Evolutionary conservation across 2,113 vertebrate genomes (phyloP).

Genomic region (Microtus oregoni): DNA sequence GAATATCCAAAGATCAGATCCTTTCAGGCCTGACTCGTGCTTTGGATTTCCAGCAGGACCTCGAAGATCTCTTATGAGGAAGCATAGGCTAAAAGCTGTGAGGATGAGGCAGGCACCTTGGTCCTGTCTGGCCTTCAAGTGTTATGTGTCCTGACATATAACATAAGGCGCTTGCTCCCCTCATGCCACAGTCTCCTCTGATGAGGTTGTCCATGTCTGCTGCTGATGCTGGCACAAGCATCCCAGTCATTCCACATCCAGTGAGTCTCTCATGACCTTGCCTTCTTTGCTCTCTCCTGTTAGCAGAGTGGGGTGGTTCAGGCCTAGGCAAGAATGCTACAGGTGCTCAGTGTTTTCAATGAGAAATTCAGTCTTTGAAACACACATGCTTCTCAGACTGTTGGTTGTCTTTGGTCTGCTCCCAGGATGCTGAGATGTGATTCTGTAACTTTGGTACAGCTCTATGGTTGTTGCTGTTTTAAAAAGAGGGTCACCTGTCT

Average conservation of each 20-base stretch:
- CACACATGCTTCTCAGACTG: background rate
- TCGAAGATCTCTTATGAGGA: background rate
- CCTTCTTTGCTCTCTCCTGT: background rate
- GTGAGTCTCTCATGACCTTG: background rate
- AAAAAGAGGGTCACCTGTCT: background rate
- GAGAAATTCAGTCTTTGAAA: background rate
- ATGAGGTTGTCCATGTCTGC: background rate
- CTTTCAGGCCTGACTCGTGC: background rate
- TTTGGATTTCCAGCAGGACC: background rate
- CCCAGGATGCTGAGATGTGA: background rate
- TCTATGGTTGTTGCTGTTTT: slow-evolving; percentile 39
- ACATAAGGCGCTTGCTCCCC: background rate
- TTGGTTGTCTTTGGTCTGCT: background rate
- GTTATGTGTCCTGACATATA: background rate
- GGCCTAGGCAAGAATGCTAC: background rate
- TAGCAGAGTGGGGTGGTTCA: background rate
- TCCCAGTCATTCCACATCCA: background rate
- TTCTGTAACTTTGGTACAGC: background rate
- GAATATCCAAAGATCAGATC: background rate
- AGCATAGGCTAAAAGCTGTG: background rate
- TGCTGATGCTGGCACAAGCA: background rate
- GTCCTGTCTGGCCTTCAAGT: background rate
- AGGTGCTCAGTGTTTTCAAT: background rate
- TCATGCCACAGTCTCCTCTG: background rate
- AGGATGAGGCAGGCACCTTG: background rate